These are phyloP conservation scores for Amblyopsis rosae DNA, from an alignment of 2,113 vertebrate genomes.

Conservation along the genomic window DNA sequence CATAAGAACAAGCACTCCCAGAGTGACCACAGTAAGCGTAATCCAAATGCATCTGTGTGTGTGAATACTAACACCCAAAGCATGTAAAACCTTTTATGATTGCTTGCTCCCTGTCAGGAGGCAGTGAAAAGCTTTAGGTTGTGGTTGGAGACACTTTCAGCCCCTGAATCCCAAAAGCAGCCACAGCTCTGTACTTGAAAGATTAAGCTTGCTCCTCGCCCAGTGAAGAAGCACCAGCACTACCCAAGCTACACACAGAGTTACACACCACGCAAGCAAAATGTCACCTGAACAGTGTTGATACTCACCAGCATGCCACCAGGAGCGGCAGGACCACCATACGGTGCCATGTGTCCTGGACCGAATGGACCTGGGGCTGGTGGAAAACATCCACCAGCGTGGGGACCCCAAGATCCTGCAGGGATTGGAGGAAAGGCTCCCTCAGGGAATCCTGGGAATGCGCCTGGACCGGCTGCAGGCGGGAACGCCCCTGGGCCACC, in stretches of 20 bases:
- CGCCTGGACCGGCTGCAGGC: conserved; percentile 58
- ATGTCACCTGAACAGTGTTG: not conserved
- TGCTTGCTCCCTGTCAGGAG: not conserved
- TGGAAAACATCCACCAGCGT: conserved; percentile 66
- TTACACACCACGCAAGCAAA: conserved; percentile 26
- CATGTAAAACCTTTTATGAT: not conserved
- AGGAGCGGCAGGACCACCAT: conserved; percentile 70
- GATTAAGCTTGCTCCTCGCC: not conserved
- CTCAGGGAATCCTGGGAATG: conserved; percentile 64
- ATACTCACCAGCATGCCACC: conserved; percentile 77
- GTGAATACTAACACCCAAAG: conserved; percentile 5
- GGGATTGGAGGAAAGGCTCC: conserved; percentile 75
- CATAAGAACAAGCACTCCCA: conserved; percentile 31
- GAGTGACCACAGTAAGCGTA: not conserved
- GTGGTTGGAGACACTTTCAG: not conserved
- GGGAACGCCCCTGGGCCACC: conserved; percentile 73
- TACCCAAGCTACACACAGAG: not conserved
- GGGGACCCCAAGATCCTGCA: conserved; percentile 74
- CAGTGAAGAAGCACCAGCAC: conserved; percentile 13
- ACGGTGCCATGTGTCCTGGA: conserved; percentile 68
- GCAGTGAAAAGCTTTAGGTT: conserved; percentile 2
- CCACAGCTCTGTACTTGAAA: conserved; percentile 1
- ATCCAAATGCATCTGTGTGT: not conserved
- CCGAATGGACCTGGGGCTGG: conserved; percentile 66
- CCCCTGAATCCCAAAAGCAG: not conserved